These are phyloP conservation scores for Drosophila saltans DNA, from an alignment of 1,140 invertebrate species.

Conservation along the genomic window DNA sequence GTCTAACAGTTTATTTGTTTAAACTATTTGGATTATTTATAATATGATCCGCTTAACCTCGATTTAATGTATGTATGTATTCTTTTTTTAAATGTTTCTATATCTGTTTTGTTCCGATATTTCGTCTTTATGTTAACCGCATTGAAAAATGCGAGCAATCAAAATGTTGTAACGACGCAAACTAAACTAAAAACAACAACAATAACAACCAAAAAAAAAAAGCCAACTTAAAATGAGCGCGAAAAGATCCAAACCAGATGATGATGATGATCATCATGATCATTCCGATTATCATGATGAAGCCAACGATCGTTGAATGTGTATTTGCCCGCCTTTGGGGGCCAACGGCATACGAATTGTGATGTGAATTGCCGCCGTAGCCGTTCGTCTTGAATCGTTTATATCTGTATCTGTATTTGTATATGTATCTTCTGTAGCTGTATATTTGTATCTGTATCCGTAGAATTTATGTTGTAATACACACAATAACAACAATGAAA, in stretches of 20 bases:
- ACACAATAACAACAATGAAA: slow-evolving; percentile 43
- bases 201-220: slow-evolving; percentile 5
- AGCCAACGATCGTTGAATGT: slow-evolving; percentile 46
- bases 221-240: slow-evolving; percentile 24
- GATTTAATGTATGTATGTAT: background rate
- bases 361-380: slow-evolving; percentile 21
- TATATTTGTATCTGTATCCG: slow-evolving; percentile 47
- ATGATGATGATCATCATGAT: slow-evolving; percentile 39
- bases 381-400: slow-evolving; percentile 37
- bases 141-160: slow-evolving; percentile 20
- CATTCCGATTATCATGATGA: slow-evolving; percentile 32
- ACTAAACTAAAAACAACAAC: slow-evolving; percentile 10
- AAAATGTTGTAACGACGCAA: slow-evolving; percentile 34
- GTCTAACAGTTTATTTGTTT: too few species aligned
- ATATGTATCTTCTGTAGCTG: slow-evolving; percentile 25
- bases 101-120: slow-evolving; percentile 1
- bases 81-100: background rate
- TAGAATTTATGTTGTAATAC: slow-evolving; percentile 68
- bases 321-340: slow-evolving; percentile 59
- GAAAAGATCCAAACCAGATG: slow-evolving; percentile 39
- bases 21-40: too few species aligned
- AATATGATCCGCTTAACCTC: background rate
- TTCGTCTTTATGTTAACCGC: slow-evolving; percentile 18
- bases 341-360: slow-evolving; percentile 64
- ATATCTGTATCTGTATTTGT: slow-evolving; percentile 49